Evolutionary conservation across 2,113 vertebrate species (phyloP), one percentile per base, ranked within the genome.

Genomic region (Suncus etruscus): DNA sequence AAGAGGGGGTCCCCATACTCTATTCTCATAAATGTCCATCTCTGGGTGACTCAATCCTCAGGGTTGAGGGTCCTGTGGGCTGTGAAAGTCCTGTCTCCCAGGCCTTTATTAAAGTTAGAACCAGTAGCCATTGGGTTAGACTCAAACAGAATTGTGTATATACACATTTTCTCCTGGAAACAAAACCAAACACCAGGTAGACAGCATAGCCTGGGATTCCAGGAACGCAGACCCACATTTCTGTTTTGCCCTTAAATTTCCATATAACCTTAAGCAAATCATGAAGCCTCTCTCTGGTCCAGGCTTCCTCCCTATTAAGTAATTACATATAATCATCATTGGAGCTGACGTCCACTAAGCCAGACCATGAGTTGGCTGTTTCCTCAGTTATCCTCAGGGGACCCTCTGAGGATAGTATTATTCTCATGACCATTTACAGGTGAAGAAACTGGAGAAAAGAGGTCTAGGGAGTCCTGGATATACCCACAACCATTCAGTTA

Each of bases 121-220:
- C 51, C 75, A 63, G 75, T 32, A 72, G 50, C 77, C 69, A 61
- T 51, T 8, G 25, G 9, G 48, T 84, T 24, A 74, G 50, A 58
- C 47, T 39, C 61, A 51, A 47, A 32, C 3, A 65, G 16, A 66
- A 45, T 51, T 29, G 18, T n/a, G 14, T 20, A 78, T 11, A 72
- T 16, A 32, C 25, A n/a, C 25, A 18, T 80, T 83, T 93, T 86
- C n/a, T 81, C 51, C 29, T 29, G 61, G 39, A 85, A 75, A 87
- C 31, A 65, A 93, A 72, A 54, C 22, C 25, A 73, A 84, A 86
- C 74, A 48, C 79, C 10, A 22, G 32, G 14, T 74, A 65, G 24
- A 77, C 8, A 66, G 27, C 69, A 69, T 45, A 11, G 66, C 79
- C 48, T 47, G 39, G 48, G 24, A 74, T 9, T 27, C 86, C 63